Evolutionary conservation across 2,797 vertebrate species (phyloP).

Genomic region (Anas bahamensis): DNA sequence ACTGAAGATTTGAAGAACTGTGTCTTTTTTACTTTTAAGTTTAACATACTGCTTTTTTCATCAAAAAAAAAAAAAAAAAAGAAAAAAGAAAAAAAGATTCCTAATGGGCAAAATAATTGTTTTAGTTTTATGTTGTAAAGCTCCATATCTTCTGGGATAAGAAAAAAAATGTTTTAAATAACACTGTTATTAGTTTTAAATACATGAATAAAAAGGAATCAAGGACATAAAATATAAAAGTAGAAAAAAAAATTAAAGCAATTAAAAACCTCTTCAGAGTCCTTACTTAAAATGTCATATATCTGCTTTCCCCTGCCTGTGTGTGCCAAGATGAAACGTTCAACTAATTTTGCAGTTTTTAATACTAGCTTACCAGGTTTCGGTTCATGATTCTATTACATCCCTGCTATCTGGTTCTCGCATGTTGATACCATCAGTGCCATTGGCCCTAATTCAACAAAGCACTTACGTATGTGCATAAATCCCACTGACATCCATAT

Average conservation of each 20-base stretch:
- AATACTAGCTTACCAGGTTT: neutral
- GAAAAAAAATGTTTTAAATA: neutral
- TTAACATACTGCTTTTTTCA: neutral
- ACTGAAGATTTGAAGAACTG: neutral
- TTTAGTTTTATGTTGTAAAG: neutral
- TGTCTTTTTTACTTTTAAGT: neutral
- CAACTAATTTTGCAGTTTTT: neutral
- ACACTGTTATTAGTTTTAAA: neutral
- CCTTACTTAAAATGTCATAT: neutral
- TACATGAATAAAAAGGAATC: neutral
- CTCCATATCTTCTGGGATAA: neutral
- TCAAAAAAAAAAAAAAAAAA: conserved; percentile 1
- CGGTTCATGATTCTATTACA: neutral
- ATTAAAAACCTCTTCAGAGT: conserved; percentile 1
- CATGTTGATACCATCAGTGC: neutral
- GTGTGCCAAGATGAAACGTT: neutral
- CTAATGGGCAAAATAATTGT: conserved; percentile 28
- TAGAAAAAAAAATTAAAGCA: neutral
- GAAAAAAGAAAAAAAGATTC: neutral
- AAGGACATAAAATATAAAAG: neutral
- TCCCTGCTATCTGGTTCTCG: neutral
- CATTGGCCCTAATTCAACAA: conserved; percentile 1
- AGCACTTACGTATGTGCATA: neutral
- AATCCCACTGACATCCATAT: neutral
- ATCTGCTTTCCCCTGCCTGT: neutral